Conservation (phyloP, 2,113 vertebrate genomes). For the Amblyopsis rosae region DNA sequence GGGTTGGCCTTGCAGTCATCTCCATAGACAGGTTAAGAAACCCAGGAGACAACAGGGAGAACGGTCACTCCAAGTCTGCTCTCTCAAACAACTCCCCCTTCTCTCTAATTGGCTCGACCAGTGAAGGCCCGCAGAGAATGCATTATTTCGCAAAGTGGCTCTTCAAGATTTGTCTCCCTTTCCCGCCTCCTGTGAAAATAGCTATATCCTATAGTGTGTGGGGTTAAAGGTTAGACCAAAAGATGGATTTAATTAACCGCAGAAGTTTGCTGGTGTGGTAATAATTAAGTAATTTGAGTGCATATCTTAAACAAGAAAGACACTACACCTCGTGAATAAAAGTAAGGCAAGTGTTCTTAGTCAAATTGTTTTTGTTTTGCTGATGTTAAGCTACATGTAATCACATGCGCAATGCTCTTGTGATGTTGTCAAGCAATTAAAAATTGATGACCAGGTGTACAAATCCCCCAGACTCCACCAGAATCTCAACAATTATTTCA, state of each 20-base stretch:
- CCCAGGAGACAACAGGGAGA: slow-evolving; percentile 52
- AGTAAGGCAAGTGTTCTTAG: too few species aligned
- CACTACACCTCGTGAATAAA: too few species aligned
- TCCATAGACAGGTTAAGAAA: slow-evolving; percentile 49
- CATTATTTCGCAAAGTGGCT: slow-evolving; percentile 38
- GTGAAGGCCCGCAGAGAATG: slow-evolving; percentile 43
- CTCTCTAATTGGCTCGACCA: slow-evolving; percentile 50
- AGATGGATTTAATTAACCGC: neutral
- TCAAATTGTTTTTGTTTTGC: too few species aligned
- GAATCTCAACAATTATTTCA: too few species aligned
- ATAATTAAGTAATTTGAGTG: neutral
- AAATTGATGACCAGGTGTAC: too few species aligned
- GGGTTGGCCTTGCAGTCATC: slow-evolving; percentile 18
- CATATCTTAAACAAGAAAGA: too few species aligned
- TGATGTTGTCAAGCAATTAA: too few species aligned
- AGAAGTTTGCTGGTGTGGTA: neutral
- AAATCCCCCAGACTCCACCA: too few species aligned
- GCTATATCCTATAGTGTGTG: neutral
- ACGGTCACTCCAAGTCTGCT: slow-evolving; percentile 31
- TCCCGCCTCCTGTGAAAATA: slow-evolving; percentile 23
- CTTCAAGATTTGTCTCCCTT: slow-evolving; percentile 26
- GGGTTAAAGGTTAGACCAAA: slow-evolving; percentile 6
- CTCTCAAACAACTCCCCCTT: slow-evolving; percentile 46
- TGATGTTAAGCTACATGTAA: too few species aligned
- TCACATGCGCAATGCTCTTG: too few species aligned